Evolutionary conservation across 2,888 invertebrate species (phyloP).

Genomic region (Brachypterus glaber): DNA sequence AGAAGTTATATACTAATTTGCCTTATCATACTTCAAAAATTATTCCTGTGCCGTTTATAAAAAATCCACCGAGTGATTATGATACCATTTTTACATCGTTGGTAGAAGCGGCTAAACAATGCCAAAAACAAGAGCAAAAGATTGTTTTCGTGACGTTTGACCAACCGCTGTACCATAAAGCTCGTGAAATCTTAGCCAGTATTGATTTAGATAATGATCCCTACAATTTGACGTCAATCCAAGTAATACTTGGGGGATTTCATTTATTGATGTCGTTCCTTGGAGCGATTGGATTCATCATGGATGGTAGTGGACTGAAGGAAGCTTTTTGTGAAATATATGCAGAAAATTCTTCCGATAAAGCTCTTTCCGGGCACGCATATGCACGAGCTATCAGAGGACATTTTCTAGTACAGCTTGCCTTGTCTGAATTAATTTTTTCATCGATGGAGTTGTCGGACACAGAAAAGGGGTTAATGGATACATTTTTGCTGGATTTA

Average conservation of each 20-base stretch:
- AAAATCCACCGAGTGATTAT: slow-evolving; percentile 25
- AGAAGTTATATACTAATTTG: slow-evolving; percentile 16
- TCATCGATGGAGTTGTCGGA: slow-evolving; percentile 17
- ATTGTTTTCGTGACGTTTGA: slow-evolving; percentile 22
- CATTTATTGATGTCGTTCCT: slow-evolving; percentile 34
- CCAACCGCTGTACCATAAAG: slow-evolving; percentile 27
- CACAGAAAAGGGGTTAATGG: slow-evolving; percentile 21
- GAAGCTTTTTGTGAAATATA: not conserved
- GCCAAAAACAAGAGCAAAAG: slow-evolving; percentile 12
- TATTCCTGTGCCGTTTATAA: slow-evolving; percentile 27
- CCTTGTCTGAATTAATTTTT: slow-evolving; percentile 24
- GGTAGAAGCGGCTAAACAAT: slow-evolving; percentile 20
- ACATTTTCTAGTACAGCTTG: slow-evolving; percentile 22
- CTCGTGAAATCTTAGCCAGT: slow-evolving; percentile 24
- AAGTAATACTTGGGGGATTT: slow-evolving; percentile 27
- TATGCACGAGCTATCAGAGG: slow-evolving; percentile 26
- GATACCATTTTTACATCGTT: slow-evolving; percentile 27
- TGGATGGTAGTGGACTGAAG: not conserved
- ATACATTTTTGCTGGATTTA: slow-evolving; percentile 18
- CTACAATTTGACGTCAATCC: slow-evolving; percentile 17
- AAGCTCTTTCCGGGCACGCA: not conserved
- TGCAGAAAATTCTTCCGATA: not conserved
- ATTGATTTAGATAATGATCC: slow-evolving; percentile 21
- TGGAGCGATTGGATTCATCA: slow-evolving; percentile 28
- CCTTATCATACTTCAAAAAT: slow-evolving; percentile 23